These are phyloP conservation scores for Suncus etruscus DNA, from an alignment of 2,113 vertebrate species.

Conservation along the genomic window DNA sequence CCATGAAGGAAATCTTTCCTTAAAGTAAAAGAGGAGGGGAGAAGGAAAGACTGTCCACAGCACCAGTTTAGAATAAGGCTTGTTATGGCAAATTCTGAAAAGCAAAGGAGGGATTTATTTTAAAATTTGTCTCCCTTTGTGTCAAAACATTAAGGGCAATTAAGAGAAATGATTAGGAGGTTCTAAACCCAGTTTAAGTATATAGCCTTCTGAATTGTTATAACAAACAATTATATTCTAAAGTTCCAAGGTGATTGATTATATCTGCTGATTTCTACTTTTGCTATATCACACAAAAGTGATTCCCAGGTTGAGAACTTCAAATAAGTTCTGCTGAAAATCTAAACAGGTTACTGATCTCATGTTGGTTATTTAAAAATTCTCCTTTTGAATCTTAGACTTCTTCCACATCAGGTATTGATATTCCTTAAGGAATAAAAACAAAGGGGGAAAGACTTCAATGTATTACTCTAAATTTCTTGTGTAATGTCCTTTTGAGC, in stretches of 20 bases:
- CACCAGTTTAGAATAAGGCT: constrained; percentile 85
- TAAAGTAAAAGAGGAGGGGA: constrained; percentile 40
- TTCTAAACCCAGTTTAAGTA: constrained; percentile 59
- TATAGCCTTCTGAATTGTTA: constrained; percentile 61
- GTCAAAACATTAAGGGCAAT: constrained; percentile 74
- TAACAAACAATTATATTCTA: constrained; percentile 65
- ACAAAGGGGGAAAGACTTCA: constrained; percentile 61
- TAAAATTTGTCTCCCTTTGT: constrained; percentile 64
- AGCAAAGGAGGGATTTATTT: constrained; percentile 66
- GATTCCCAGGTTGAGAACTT: constrained; percentile 65
- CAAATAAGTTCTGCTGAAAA: constrained; percentile 73
- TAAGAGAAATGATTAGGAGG: constrained; percentile 65
- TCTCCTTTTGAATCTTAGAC: constrained; percentile 66
- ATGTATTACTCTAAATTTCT: constrained; percentile 78
- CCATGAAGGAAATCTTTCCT: constrained; percentile 70
- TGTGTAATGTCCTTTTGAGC: constrained; percentile 81
- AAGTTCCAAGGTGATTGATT: constrained; percentile 63
- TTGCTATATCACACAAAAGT: constrained; percentile 59
- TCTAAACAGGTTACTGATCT: constrained; percentile 73
- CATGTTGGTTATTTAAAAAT: constrained; percentile 67
- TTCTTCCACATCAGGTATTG: constrained; percentile 75
- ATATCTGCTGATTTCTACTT: constrained; percentile 72
- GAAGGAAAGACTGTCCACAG: constrained; percentile 74
- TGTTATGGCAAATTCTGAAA: constrained; percentile 79
- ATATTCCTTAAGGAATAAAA: constrained; percentile 77